Evolutionary conservation across 53 echinoderm and acorn worm species (phyloP), one percentile per base, ranked within the genome.

Genomic region (Antedon mediterranea): DNA sequence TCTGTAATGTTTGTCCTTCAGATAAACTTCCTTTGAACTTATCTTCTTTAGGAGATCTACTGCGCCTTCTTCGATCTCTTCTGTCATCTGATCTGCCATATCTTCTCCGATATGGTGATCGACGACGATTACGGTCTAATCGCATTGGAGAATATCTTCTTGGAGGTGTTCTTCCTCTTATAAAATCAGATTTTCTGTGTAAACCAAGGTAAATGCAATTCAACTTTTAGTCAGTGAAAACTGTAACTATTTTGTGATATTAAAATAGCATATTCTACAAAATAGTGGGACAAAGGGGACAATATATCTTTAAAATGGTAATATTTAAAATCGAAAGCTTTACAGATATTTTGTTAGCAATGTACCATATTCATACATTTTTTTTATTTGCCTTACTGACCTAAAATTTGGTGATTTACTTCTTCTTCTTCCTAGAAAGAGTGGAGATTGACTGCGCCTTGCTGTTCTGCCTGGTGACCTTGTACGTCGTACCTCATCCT

Each of bases 11-110:
- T 14, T 87, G 79, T 5, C 97, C 97, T 71, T 95, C 97, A 8
- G 97, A 95, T 8, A 95, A 84, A 84, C 91, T 95, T 28, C 97
- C 97, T 75, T 92, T 92, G 77, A 89, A 95, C 80, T 95, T 95
- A 71, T 95, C 97, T 75, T 89, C 88, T 18, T 80, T 84, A 0
- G 90, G 84, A 76, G 77, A 71, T 31, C 74, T 88, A 30, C 84
- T 88, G 34, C 84, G 80, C 1, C 78, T 81, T 33, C 87, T 78
- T 30, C 88, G 71, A 29, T 89, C 82, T 41, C 87, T 80, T 43
- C 86, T 37, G 11, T 18, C 57, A 11, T 1, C 11, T 57, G 57
- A 57, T 57, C 57, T 57, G 23, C 20, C 57, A 18, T 57, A 26
- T 18, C 57, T 57, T 23, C 41, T 4, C n/a, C 11, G 37, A 57